Percentiles rank a stretch among this genome's conserved stretches.
These are phyloP conservation scores for Pyralis farinalis DNA, from an alignment of 2,888 invertebrate genomes.

Conservation along the genomic window DNA sequence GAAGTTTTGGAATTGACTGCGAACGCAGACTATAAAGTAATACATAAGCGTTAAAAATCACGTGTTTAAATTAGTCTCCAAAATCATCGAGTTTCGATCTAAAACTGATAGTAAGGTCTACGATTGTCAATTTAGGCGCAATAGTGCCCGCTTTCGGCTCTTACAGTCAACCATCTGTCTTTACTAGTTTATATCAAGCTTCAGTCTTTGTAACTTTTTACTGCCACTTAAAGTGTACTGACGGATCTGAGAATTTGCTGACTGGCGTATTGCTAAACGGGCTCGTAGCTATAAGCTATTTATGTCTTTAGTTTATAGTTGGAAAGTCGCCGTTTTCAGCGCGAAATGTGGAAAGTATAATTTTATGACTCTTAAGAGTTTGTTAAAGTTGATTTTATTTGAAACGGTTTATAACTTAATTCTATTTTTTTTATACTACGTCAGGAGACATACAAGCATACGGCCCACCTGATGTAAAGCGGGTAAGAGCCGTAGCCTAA, in stretches of 20 bases:
- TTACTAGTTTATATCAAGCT: constrained; percentile 1
- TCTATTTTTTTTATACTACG: too few species aligned
- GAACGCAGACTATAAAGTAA: too few species aligned
- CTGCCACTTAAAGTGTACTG: constrained; percentile 2
- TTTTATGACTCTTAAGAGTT: too few species aligned
- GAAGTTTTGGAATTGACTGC: too few species aligned
- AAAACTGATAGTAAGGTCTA: neutral
- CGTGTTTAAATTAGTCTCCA: too few species aligned
- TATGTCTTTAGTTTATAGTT: neutral
- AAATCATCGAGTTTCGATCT: neutral
- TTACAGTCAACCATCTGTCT: neutral
- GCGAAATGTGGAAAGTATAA: too few species aligned
- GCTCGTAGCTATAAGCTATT: neutral
- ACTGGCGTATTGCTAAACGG: neutral
- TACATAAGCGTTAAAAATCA: too few species aligned
- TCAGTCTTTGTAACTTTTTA: constrained; percentile 2
- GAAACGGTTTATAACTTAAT: too few species aligned
- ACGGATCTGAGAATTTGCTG: constrained; percentile 1
- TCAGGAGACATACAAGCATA: too few species aligned
- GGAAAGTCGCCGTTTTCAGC: neutral
- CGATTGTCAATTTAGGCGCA: neutral
- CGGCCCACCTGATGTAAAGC: too few species aligned
- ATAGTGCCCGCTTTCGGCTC: neutral
- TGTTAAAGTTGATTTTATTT: too few species aligned
- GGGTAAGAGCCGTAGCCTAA: too few species aligned